Conservation (phyloP, 2,888 invertebrate genomes). For the Caenorhabditis sp. region DNA sequence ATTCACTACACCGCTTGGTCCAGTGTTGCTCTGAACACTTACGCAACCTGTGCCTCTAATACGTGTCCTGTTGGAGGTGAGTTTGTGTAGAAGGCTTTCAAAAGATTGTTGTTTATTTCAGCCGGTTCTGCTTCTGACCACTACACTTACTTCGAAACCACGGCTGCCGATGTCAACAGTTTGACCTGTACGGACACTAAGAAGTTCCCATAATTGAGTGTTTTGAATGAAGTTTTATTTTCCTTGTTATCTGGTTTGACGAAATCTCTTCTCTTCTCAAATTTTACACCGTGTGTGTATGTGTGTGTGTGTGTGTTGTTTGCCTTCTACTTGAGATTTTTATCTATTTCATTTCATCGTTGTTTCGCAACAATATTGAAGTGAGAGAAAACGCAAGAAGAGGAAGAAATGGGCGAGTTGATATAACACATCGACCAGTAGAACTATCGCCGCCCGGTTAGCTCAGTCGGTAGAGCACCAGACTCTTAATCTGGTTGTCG, state of each 20-base stretch:
- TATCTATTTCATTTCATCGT: background rate
- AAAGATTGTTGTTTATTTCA: background rate
- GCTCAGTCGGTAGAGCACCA: constrained; percentile 83
- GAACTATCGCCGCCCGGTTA: constrained; percentile 76
- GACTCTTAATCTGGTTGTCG: constrained; percentile 83
- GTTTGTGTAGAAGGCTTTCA: background rate
- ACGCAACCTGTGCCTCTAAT: constrained; percentile 38
- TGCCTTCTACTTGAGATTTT: constrained; percentile 6
- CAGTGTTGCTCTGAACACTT: constrained; percentile 54
- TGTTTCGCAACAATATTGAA: background rate
- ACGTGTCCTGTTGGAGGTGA: constrained; percentile 32
- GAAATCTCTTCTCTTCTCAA: too few species aligned
- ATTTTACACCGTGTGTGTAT: too few species aligned
- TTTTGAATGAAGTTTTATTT: constrained; percentile 10
- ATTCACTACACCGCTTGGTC: constrained; percentile 55
- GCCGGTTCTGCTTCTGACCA: constrained; percentile 46
- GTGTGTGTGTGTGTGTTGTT: background rate
- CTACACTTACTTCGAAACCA: constrained; percentile 61
- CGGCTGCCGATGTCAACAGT: constrained; percentile 55
- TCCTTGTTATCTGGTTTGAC: constrained; percentile 11
- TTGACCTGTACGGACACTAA: constrained; percentile 60
- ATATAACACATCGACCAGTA: background rate
- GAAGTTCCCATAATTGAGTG: constrained; percentile 49
- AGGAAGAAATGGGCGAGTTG: background rate
- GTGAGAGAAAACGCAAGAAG: background rate